Percentiles rank a stretch among this genome's conserved stretches.
These are phyloP conservation scores for Pterois miles DNA, from an alignment of 2,797 vertebrate species.

Conservation along the genomic window DNA sequence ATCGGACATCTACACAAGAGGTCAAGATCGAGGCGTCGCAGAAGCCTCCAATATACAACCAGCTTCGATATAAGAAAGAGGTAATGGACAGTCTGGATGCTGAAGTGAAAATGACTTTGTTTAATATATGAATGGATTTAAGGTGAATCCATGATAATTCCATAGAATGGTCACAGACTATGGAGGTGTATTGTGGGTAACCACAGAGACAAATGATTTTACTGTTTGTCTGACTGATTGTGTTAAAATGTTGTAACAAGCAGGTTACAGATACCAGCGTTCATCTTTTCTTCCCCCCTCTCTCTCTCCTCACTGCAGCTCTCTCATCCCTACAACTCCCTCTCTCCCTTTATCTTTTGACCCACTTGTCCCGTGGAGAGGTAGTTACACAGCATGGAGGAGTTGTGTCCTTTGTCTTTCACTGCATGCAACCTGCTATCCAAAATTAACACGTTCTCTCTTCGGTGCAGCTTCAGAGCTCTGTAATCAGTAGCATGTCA, in stretches of 20 bases:
- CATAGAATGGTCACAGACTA: slow-evolving; percentile 26
- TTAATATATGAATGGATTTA: slow-evolving; percentile 37
- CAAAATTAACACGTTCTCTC: not conserved
- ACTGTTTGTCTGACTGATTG: slow-evolving; percentile 31
- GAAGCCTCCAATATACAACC: slow-evolving; percentile 94
- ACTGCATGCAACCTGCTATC: slow-evolving; percentile 42
- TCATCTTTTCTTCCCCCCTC: slow-evolving; percentile 44
- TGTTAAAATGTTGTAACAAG: slow-evolving; percentile 19
- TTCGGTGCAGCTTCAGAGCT: slow-evolving; percentile 16
- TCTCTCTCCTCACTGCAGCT: slow-evolving; percentile 85
- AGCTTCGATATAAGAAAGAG: slow-evolving; percentile 98
- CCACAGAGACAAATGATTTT: slow-evolving; percentile 23
- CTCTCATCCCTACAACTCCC: slow-evolving; percentile 96
- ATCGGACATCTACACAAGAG: slow-evolving; percentile 96
- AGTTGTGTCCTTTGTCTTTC: slow-evolving; percentile 29
- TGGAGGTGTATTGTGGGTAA: slow-evolving; percentile 14
- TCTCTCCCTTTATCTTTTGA: slow-evolving; percentile 99
- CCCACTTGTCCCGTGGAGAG: slow-evolving; percentile 80
- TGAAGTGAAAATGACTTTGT: not conserved
- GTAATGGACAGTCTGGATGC: slow-evolving; percentile 66
- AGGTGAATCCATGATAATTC: slow-evolving; percentile 36
- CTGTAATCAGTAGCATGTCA: slow-evolving; percentile 43
- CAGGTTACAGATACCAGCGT: slow-evolving; percentile 9
- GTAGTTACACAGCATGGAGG: slow-evolving; percentile 79
- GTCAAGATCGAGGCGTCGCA: slow-evolving; percentile 96